These are phyloP conservation scores for Leptinotarsa rubiginosa DNA, from an alignment of 2,888 invertebrate species.

Conservation along the genomic window DNA sequence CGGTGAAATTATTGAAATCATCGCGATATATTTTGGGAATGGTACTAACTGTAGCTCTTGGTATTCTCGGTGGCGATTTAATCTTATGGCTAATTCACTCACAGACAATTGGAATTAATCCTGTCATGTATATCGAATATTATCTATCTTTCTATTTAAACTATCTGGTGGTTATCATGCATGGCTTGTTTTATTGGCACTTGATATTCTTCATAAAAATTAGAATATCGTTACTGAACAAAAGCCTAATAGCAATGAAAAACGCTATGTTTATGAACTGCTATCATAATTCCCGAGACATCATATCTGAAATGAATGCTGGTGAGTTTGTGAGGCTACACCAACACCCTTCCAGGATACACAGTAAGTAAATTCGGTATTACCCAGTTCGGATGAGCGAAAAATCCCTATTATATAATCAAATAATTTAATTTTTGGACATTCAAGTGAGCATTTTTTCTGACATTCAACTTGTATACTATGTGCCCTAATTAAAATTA, in stretches of 20 bases:
- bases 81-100: slow-evolving; percentile 34
- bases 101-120: background rate
- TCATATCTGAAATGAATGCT: background rate
- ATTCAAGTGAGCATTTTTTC: too few species aligned
- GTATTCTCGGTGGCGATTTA: slow-evolving; percentile 46
- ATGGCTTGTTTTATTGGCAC: slow-evolving; percentile 73
- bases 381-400: too few species aligned
- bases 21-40: slow-evolving; percentile 42
- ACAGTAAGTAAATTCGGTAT: too few species aligned
- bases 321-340: background rate
- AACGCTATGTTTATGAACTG: background rate
- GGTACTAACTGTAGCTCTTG: slow-evolving; percentile 25
- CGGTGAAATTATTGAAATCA: slow-evolving; percentile 33
- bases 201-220: slow-evolving; percentile 71
- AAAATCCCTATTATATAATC: too few species aligned
- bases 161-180: slow-evolving; percentile 71
- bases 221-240: slow-evolving; percentile 62
- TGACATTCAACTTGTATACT: too few species aligned
- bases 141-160: slow-evolving; percentile 72
- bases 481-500: too few species aligned
- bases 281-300: background rate
- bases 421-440: too few species aligned
- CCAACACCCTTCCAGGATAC: background rate
- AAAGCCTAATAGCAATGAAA: slow-evolving; percentile 25
- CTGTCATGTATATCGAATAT: slow-evolving; percentile 68